These are phyloP conservation scores for Drosophila acutilabella DNA, from an alignment of 2,888 invertebrate genomes.

Conservation along the genomic window DNA sequence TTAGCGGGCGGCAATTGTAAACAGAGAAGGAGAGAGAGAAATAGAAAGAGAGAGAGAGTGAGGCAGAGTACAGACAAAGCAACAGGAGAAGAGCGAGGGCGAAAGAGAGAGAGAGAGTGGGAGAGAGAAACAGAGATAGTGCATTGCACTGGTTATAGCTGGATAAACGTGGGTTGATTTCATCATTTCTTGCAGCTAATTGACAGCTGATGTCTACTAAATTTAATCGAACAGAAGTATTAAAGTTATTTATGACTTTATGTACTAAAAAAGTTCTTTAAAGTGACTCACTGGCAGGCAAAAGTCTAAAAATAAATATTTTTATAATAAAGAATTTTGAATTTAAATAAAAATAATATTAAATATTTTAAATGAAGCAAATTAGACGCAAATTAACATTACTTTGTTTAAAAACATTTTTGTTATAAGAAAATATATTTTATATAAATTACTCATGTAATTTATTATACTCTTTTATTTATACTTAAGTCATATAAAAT, in stretches of 20 bases:
- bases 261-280: no score
- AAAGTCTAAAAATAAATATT: no score
- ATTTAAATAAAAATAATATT: no score
- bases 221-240: not conserved
- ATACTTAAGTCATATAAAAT: no score
- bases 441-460: no score
- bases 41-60: constrained; percentile 1
- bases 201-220: constrained; percentile 6
- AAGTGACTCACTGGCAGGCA: no score
- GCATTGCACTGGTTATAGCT: constrained; percentile 56
- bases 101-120: not conserved
- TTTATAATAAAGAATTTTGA: no score
- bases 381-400: no score
- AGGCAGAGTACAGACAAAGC: constrained; percentile 5
- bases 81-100: constrained; percentile 17
- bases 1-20: constrained; percentile 68
- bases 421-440: no score
- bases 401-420: no score
- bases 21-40: constrained; percentile 44
- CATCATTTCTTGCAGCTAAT: constrained; percentile 13
- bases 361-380: no score
- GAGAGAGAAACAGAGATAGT: constrained; percentile 13
- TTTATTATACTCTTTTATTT: no score
- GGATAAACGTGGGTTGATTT: constrained; percentile 40
- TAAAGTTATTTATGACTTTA: not conserved